These are phyloP conservation scores for Halocynthia aurantium DNA, from an alignment of 23 tunicate genomes.

Conservation along the genomic window DNA sequence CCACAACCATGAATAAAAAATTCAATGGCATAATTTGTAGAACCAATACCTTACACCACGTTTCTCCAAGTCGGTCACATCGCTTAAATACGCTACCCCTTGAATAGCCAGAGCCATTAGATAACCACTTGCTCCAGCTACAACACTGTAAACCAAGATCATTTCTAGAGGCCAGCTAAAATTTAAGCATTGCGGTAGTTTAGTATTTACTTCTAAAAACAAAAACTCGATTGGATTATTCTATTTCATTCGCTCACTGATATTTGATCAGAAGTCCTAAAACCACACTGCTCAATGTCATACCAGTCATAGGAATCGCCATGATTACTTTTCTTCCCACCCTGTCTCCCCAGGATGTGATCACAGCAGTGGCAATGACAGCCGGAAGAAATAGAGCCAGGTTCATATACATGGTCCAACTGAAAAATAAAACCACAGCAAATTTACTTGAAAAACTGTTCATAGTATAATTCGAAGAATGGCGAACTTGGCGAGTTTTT, in stretches of 20 bases:
- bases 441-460: too few species aligned
- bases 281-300: slow-evolving; percentile 24
- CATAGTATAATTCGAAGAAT: too few species aligned
- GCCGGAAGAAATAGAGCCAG: slow-evolving; percentile 66
- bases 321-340: slow-evolving; percentile 63
- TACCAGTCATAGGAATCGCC: slow-evolving; percentile 44
- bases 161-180: slow-evolving; percentile 50
- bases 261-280: slow-evolving; percentile 37
- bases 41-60: slow-evolving; percentile 46
- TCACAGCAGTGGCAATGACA: slow-evolving; percentile 28
- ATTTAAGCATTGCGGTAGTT: background rate
- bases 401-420: slow-evolving; percentile 58
- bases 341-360: slow-evolving; percentile 64
- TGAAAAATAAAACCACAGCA: slow-evolving; percentile 2
- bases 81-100: slow-evolving; percentile 63
- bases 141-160: slow-evolving; percentile 26
- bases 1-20: too few species aligned
- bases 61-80: slow-evolving; percentile 34
- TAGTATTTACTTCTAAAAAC: background rate
- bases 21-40: background rate
- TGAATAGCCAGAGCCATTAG: slow-evolving; percentile 75
- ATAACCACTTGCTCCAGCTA: slow-evolving; percentile 64
- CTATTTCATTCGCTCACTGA: slow-evolving; percentile 34
- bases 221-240: background rate
- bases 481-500: too few species aligned